Base-by-base conservation (phyloP, 2,113 vertebrate genomes). In the Bubo bubo region DNA sequence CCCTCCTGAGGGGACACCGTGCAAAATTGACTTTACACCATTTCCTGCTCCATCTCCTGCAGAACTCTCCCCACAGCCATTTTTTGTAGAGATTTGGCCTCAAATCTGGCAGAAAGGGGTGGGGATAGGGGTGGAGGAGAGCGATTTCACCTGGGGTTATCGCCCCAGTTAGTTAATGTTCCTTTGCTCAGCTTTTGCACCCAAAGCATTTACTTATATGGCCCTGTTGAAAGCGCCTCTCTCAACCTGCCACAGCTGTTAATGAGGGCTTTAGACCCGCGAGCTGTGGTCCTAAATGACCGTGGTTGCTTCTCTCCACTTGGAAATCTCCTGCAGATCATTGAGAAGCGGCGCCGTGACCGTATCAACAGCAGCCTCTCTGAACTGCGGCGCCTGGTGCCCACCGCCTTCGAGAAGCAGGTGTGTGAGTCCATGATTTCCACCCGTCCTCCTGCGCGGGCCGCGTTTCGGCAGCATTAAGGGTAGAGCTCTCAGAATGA, bases 351-450 rank as follows among this genome's bases (percentile, higher is more conserved):
- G 67, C 98, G 99, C 67, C 98, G 99, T 1, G 99, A 99, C 96
- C 98, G 99, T 18, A 99, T 99, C 98, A 99, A 99, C 98, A 99
- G 99, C 98, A 99, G 99, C 96, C 98, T 99, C 70, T 99, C 99
- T 0, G 99, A 99, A 89, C 97, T 99, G 68, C 98, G 99, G 92
- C 99, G 99, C 82, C 96, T 99, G 68, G 99, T 99, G 62, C 99
- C 99, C 95, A 99, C 98, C 0, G 99, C 99, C 91, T 99, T 99
- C 12, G 99, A 99, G 97, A 99, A 99, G 96, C 99, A 99, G 99
- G 99, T 99, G 63, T 6, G 96, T 8, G 45, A 24, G 9, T n/a
- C 62, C 60, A 2, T 6, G 24, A 20, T 26, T 53, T 30, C 80
- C 56, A 45, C 12, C 23, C 50, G 3, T 26, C 67, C 68, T 82